Base-by-base conservation (phyloP, 2,888 invertebrate species). In the Sarcophaga caerulescens region DNA sequence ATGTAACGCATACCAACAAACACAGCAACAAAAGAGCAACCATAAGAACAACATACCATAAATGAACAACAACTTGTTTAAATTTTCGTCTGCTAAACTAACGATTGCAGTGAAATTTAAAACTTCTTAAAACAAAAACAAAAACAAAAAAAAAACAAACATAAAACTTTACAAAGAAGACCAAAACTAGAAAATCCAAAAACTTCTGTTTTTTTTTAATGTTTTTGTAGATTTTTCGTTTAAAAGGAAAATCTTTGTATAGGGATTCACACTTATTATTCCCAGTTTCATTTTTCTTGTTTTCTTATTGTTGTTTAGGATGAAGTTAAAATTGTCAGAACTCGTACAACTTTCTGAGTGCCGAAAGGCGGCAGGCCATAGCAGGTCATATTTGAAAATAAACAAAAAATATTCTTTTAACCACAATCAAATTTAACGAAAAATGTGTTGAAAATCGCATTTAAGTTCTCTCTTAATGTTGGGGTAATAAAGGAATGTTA, bases 221-320 rank as follows among this genome's bases (percentile, higher is more conserved):
- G 0, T 35, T 35, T 35, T 35, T 35, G 35, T 35, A 35, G 35
- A 35, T 35, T 35, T 52, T 52, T 52, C 52, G 4, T 14, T 73
- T 68, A 60, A 52, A 62, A 62, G 11, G 3, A 78, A 74, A 70
- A 52, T 74, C 75, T 52, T 81, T 85, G 17, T 21, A 63, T 70
- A 78, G 14, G 74, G 63, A 66, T 81, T 81, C 74, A 71, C 74
- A 75, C 60, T 85, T 52, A 52, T 78, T 74, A 81, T 81, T 6
- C 11, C 6, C 35, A 71, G 17, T 44, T 70, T 77, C 14, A 23
- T 45, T 63, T 69, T 79, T 70, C 19, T 69, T 74, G 1, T 44
- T 65, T 65, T 66, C 3, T 44, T 66, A 1, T 10, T n/a, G 17
- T 66, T 66, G 44, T 45, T 52, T 52, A 14, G 52, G 52, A 52